Conservation (phyloP, 2,113 vertebrate genomes). For the Nesogale talazaci region DNA sequence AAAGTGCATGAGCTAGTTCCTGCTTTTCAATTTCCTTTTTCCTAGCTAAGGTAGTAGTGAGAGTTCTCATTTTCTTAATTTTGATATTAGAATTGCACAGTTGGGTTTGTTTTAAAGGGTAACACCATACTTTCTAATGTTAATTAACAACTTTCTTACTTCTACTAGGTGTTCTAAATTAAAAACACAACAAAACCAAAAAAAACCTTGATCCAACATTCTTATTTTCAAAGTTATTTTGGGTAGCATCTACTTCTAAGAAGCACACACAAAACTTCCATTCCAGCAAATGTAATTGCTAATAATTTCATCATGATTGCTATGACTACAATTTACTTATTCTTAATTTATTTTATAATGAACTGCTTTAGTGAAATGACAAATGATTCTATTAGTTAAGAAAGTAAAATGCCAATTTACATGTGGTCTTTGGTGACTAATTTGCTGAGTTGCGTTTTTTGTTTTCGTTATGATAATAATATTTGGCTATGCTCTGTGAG, state of each 20-base stretch:
- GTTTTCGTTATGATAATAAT: conserved; percentile 74
- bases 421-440: conserved; percentile 70
- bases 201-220: conserved; percentile 10
- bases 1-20: conserved; percentile 66
- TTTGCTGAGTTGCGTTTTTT: conserved; percentile 79
- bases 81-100: conserved; percentile 59
- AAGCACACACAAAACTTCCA: conserved; percentile 65
- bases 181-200: neutral
- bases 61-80: conserved; percentile 56
- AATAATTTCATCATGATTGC: conserved; percentile 78
- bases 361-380: conserved; percentile 78
- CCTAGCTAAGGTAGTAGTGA: conserved; percentile 53
- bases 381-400: conserved; percentile 80
- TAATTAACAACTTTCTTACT: conserved; percentile 66
- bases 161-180: conserved; percentile 59
- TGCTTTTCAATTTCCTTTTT: conserved; percentile 79
- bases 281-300: conserved; percentile 71
- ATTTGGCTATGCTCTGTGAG: conserved; percentile 68
- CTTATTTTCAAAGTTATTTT: conserved; percentile 73
- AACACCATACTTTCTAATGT: conserved; percentile 63
- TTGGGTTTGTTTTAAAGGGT: conserved; percentile 48
- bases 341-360: conserved; percentile 81
- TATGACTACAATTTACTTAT: conserved; percentile 77
- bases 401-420: conserved; percentile 76
- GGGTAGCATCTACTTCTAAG: conserved; percentile 54